These are phyloP conservation scores for Thripadectes ignobilis DNA, from an alignment of 2,797 vertebrate genomes.

Conservation along the genomic window DNA sequence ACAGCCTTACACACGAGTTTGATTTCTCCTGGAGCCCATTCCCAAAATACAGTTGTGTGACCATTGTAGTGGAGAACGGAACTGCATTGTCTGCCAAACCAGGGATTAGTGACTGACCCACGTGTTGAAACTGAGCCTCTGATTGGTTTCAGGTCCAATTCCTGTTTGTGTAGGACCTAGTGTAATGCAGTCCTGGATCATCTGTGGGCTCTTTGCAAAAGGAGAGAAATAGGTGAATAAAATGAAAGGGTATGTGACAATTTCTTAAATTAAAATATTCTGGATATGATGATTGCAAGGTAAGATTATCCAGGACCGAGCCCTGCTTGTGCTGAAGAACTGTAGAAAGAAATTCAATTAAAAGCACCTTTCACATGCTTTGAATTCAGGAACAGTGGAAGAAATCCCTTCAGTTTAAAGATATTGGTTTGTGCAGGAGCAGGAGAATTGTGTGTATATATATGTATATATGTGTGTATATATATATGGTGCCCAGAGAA, in stretches of 20 bases:
- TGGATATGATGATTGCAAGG: neutral
- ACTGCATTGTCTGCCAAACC: neutral
- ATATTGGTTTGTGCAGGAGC: too few species aligned
- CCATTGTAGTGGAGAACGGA: neutral
- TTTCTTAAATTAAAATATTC: constrained; percentile 24
- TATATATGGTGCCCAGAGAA: neutral
- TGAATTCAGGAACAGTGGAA: neutral
- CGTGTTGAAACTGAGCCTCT: neutral
- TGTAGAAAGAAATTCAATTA: neutral
- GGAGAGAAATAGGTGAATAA: neutral
- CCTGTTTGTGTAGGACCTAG: neutral
- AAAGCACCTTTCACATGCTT: neutral
- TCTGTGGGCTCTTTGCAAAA: neutral
- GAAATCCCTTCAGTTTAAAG: neutral
- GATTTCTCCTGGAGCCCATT: neutral
- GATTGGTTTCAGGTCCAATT: constrained; percentile 27
- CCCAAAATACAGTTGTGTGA: neutral
- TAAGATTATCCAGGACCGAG: neutral
- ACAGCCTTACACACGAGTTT: neutral
- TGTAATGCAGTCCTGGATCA: neutral
- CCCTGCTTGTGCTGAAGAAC: neutral
- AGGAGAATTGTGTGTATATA: neutral
- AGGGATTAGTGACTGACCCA: neutral
- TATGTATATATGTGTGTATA: too few species aligned
- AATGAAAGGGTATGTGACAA: neutral